phyloP scores from a whole-genome alignment of 2,888 invertebrate species.

The Drosophila cracens region DNA sequence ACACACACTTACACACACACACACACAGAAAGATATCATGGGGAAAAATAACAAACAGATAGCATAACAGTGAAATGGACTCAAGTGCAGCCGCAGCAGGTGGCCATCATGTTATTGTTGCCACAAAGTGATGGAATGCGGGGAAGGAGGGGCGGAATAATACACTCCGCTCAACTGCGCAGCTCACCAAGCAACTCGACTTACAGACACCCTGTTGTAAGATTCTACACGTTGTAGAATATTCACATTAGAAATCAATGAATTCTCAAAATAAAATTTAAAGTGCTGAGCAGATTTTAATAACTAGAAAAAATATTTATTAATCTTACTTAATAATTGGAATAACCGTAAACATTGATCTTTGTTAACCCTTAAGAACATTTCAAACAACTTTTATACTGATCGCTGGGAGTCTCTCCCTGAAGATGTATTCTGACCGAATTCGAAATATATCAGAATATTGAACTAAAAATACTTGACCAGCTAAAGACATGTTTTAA shows the following conservation, averaged over 20 bases:
- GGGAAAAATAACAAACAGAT: constrained; percentile 58
- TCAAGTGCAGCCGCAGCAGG: constrained; percentile 80
- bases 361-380: neutral
- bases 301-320: neutral
- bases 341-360: neutral
- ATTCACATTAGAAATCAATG: neutral
- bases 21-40: constrained; percentile 20
- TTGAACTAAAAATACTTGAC: neutral
- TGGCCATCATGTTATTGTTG: constrained; percentile 72
- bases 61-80: constrained; percentile 67
- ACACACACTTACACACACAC: constrained; percentile 15
- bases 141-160: neutral
- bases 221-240: constrained; percentile 1
- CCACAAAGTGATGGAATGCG: constrained; percentile 2
- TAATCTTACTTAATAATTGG: neutral
- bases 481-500: neutral
- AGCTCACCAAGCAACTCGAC: neutral
- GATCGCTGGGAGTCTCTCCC: neutral
- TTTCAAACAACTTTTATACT: neutral
- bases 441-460: neutral
- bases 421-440: neutral
- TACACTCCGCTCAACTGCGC: constrained; percentile 14
- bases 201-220: constrained; percentile 7
- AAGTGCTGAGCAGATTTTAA: too few species aligned
- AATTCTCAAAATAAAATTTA: neutral